A percentile compares a stretch with the other conserved stretches of the same genome.
Evolutionary conservation across 2,113 vertebrate genomes (phyloP).

Genomic region (Pseudonaja textilis): DNA sequence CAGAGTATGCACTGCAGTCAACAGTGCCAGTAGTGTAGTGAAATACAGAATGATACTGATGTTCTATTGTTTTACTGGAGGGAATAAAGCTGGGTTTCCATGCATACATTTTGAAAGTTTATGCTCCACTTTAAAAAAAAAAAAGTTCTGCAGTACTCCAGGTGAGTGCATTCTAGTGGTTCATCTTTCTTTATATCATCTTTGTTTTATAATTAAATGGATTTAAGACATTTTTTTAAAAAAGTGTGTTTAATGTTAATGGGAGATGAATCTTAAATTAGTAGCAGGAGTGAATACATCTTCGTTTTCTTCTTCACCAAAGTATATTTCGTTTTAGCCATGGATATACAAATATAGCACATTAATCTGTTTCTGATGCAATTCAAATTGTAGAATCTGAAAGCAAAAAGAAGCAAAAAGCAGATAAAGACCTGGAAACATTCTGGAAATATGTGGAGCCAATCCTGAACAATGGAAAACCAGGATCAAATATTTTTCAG

Average conservation of each 20-base stretch:
- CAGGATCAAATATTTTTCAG: slow-evolving; percentile 77
- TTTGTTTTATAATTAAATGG: not conserved
- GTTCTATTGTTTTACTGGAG: not conserved
- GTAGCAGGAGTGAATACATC: not conserved
- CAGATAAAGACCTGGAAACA: slow-evolving; percentile 64
- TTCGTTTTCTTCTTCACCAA: not conserved
- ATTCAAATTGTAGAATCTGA: slow-evolving; percentile 63
- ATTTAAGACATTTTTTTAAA: not conserved
- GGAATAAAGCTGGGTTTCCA: not conserved
- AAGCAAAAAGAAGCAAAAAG: slow-evolving; percentile 55
- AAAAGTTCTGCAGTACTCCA: not conserved
- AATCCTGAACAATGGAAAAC: slow-evolving; percentile 74
- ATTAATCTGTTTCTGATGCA: slow-evolving; percentile 2
- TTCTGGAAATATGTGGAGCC: slow-evolving; percentile 88
- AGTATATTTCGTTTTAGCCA: not conserved
- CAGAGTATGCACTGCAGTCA: not conserved
- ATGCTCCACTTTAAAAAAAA: not conserved
- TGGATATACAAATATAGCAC: not conserved
- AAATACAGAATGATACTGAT: not conserved
- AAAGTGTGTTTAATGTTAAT: not conserved
- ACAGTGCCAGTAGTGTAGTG: not conserved
- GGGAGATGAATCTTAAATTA: not conserved
- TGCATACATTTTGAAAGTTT: not conserved
- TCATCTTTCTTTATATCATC: not conserved
- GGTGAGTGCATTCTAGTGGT: not conserved